Conservation (phyloP, 2,888 invertebrate genomes). For the Leucoma salicis region DNA sequence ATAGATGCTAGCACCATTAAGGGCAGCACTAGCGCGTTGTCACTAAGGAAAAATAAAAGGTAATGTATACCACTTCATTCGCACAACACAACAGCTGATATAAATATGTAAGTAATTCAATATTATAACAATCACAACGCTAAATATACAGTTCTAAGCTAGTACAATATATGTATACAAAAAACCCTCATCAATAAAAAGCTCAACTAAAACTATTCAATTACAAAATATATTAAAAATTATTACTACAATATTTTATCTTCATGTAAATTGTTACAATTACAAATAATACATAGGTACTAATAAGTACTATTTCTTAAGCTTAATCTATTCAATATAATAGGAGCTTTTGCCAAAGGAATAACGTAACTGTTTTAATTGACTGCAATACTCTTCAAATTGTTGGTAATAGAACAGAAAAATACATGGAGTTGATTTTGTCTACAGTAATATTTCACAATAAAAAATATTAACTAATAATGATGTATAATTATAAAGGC, state of each 20-base stretch:
- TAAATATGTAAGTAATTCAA: conserved; percentile 1
- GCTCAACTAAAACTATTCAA: conserved; percentile 31
- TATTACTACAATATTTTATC: conserved; percentile 21
- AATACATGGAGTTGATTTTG: background rate
- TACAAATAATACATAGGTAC: too few relatives aligned
- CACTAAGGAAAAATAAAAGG: too few relatives aligned
- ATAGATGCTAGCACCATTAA: too few relatives aligned
- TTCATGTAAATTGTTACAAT: background rate
- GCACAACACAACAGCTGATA: background rate
- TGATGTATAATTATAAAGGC: too few relatives aligned
- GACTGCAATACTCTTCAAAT: conserved; percentile 30
- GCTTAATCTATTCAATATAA: background rate
- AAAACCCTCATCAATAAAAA: conserved; percentile 25
- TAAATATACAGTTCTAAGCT: conserved; percentile 25
- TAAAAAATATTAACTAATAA: too few relatives aligned
- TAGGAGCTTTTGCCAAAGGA: background rate
- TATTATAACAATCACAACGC: conserved; percentile 23
- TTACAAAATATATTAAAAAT: conserved; percentile 30
- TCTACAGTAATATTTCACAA: too few relatives aligned
- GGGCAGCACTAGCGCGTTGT: too few relatives aligned
- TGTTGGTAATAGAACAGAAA: background rate
- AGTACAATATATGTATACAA: too few relatives aligned
- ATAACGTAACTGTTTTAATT: conserved; percentile 26
- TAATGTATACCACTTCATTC: too few relatives aligned
- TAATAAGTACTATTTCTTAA: too few relatives aligned